Percentiles rank a stretch among this genome's conserved stretches.
Conservation (phyloP, 2,797 vertebrate genomes). For the Salmo trutta region DNA sequence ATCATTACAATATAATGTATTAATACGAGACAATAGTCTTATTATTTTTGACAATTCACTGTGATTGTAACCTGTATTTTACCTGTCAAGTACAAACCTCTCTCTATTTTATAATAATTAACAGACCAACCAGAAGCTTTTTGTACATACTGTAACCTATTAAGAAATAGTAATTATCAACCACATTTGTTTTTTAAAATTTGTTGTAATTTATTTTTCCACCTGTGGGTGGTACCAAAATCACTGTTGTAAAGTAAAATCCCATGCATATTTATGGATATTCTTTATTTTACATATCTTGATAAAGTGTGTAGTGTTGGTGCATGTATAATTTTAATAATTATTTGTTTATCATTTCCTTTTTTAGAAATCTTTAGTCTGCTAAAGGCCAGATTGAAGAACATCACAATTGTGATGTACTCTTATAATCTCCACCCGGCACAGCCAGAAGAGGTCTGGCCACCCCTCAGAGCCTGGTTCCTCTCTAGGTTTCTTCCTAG, state of each 20-base stretch:
- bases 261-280: slow-evolving; percentile 28
- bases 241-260: slow-evolving; percentile 28
- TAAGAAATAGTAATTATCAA: slow-evolving; percentile 4
- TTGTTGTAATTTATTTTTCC: slow-evolving; percentile 60
- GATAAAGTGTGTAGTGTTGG: not conserved
- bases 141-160: slow-evolving; percentile 57
- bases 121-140: slow-evolving; percentile 26
- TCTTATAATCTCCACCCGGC: too few species aligned
- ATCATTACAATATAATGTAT: not conserved
- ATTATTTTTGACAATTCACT: slow-evolving; percentile 50
- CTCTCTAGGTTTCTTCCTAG: too few species aligned
- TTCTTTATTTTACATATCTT: slow-evolving; percentile 33
- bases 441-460: too few species aligned
- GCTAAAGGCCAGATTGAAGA: too few species aligned
- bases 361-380: not conserved
- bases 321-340: not conserved
- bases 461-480: too few species aligned
- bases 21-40: not conserved
- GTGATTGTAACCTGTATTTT: slow-evolving; percentile 4
- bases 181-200: slow-evolving; percentile 19
- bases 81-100: not conserved
- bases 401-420: too few species aligned
- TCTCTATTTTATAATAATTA: not conserved
- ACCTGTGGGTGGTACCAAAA: slow-evolving; percentile 56
- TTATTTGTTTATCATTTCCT: not conserved